Evolutionary conservation across 2,888 invertebrate genomes (phyloP), one percentile per base, ranked within the genome.

Genomic region (Carpatolechia fugitivella): DNA sequence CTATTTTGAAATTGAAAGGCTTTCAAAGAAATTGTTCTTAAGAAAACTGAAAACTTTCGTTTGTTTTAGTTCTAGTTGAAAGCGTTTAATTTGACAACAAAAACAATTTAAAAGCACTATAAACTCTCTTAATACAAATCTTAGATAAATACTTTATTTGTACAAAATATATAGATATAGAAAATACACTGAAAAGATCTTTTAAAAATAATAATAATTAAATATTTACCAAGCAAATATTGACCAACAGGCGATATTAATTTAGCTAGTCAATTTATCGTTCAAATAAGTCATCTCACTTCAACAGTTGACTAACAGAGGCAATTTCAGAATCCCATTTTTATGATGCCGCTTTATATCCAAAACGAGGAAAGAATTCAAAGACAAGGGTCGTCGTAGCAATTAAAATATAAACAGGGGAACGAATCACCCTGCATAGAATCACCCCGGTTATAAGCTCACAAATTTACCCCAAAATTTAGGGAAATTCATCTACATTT

Each of bases 321-420:
- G 44, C 35, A 35, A 49, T 49, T 49, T 35, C 3, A 20, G 31
- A 35, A n/a, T 33, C 13, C 13, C 6, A 5, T 35, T 49, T 49
- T 49, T 41, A 41, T 41, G 40, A 10, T 18, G n/a, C 35, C 20
- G 49, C 20, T 49, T 31, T 35, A 49, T 35, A 16, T 18, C 41
- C 31, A 13, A 11, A 44, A 56, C 54, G 52, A 48, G 56, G 56
- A 55, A 38, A 57, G 57, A 47, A 54, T 56, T n/a, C 14, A 66
- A 69, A 68, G 66, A 66, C 64, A 59, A 56, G 64, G 68, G 65
- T 64, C 56, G n/a, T 44, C 44, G 1, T 13, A 13, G 71, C 72
- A 76, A 74, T 78, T 78, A 76, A 77, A 78, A 72, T 72, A 62
- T 61, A 69, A 70, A 73, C 66, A 69, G 66, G 68, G 64, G 63